These are phyloP conservation scores for Tylochromis polylepis DNA, from an alignment of 2,113 vertebrate genomes.

Conservation along the genomic window DNA sequence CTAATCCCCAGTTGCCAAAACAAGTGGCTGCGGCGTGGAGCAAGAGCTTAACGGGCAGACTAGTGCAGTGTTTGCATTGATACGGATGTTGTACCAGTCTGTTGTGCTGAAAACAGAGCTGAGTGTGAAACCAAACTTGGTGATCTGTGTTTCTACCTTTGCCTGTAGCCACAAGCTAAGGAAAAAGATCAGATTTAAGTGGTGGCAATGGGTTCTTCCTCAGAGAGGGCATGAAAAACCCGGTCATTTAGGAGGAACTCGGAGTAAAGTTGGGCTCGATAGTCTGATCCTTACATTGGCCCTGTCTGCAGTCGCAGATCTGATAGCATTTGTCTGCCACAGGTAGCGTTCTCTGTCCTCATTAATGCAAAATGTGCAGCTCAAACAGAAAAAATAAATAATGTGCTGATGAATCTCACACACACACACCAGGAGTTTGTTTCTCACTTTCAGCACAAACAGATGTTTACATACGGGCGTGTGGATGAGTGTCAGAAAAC, in stretches of 20 bases:
- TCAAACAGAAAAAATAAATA: no score
- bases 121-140: neutral
- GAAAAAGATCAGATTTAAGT: neutral
- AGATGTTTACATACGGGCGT: neutral
- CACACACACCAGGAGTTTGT: neutral
- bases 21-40: neutral
- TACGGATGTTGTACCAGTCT: neutral
- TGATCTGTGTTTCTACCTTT: neutral
- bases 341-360: neutral
- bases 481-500: no score
- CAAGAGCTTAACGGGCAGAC: neutral
- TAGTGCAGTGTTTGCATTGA: neutral
- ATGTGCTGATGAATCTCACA: no score
- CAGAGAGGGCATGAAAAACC: neutral
- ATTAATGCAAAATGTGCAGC: no score
- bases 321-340: neutral
- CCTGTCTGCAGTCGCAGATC: neutral
- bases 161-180: neutral
- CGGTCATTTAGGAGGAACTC: neutral
- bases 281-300: neutral
- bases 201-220: neutral
- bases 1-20: neutral
- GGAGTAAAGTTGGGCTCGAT: neutral
- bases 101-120: neutral
- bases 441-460: neutral